phyloP scores from a whole-genome alignment of 2,888 invertebrate species.

The Oxystoma pomonae region DNA sequence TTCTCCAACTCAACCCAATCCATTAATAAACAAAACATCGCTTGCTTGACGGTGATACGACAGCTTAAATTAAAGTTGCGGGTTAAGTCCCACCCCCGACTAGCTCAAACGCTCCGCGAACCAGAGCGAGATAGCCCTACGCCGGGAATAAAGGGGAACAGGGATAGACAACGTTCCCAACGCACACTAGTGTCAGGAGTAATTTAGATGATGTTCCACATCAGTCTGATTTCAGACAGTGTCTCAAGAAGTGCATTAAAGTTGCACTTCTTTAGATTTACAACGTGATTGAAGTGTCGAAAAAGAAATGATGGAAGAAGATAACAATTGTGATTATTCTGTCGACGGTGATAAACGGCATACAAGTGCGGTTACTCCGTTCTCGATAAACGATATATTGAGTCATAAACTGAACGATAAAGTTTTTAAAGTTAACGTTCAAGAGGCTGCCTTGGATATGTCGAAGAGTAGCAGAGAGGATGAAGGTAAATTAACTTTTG shows the following conservation, averaged over 20 bases:
- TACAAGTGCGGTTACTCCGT: slow-evolving; percentile 53
- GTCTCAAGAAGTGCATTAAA: slow-evolving; percentile 5
- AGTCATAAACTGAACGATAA: slow-evolving; percentile 20
- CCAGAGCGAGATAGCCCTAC: slow-evolving; percentile 20
- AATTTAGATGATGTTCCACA: slow-evolving; percentile 41
- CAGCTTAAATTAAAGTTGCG: slow-evolving; percentile 24
- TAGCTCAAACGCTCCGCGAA: slow-evolving; percentile 8
- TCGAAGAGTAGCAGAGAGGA: slow-evolving; percentile 40
- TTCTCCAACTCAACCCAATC: background rate
- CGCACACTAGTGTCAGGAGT: slow-evolving; percentile 40
- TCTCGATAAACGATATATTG: slow-evolving; percentile 70
- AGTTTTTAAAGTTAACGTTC: slow-evolving; percentile 46
- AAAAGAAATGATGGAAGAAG: slow-evolving; percentile 34
- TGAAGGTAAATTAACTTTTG: slow-evolving; percentile 36
- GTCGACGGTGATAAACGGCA: slow-evolving; percentile 21
- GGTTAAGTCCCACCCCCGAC: slow-evolving; percentile 35
- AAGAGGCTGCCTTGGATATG: slow-evolving; percentile 47
- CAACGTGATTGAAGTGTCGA: slow-evolving; percentile 6
- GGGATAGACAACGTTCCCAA: slow-evolving; percentile 29
- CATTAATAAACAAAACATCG: slow-evolving; percentile 22
- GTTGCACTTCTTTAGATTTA: background rate
- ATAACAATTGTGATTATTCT: slow-evolving; percentile 24
- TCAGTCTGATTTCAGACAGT: slow-evolving; percentile 40
- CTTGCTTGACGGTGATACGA: slow-evolving; percentile 29
- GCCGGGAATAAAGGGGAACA: slow-evolving; percentile 17